Conservation (phyloP, 2,888 invertebrate genomes). For the Drosophila anceps region DNA sequence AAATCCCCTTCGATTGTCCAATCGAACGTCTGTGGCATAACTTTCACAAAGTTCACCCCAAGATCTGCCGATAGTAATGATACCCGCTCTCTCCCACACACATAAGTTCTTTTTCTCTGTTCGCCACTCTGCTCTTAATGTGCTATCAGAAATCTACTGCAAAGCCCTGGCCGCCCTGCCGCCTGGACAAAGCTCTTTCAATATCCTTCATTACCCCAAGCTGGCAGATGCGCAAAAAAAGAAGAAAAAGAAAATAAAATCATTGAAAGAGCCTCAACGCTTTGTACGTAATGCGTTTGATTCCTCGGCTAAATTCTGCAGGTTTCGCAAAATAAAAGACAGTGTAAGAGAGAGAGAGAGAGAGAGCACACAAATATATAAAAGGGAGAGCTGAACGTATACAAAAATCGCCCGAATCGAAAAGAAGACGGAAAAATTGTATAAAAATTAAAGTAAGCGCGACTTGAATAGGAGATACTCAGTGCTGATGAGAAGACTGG, state of each 20-base stretch:
- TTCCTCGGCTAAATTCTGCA: constrained; percentile 65
- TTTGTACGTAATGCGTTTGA: constrained; percentile 79
- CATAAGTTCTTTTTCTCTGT: constrained; percentile 17
- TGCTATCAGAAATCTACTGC: constrained; percentile 56
- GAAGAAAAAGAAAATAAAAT: constrained; percentile 59
- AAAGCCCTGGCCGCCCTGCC: constrained; percentile 24
- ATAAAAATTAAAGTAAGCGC: neutral
- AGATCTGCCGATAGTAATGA: constrained; percentile 57
- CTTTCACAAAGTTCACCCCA: constrained; percentile 44
- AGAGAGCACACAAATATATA: neutral
- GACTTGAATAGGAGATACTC: neutral
- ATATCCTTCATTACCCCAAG: constrained; percentile 77
- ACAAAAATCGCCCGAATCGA: constrained; percentile 14
- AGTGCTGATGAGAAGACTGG: neutral
- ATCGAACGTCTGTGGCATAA: constrained; percentile 32
- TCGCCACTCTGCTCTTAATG: constrained; percentile 38
- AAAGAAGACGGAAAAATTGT: neutral
- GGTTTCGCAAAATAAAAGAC: constrained; percentile 28
- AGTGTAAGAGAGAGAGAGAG: neutral
- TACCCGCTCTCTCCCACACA: neutral
- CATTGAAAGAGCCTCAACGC: constrained; percentile 72
- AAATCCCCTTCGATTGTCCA: constrained; percentile 26
- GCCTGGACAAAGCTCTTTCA: constrained; percentile 70
- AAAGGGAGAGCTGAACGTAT: constrained; percentile 6
- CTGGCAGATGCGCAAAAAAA: constrained; percentile 71